Base-by-base conservation (phyloP, 37 sponge, comb jelly and placozoan genomes). In the Tethya wilhelma region DNA sequence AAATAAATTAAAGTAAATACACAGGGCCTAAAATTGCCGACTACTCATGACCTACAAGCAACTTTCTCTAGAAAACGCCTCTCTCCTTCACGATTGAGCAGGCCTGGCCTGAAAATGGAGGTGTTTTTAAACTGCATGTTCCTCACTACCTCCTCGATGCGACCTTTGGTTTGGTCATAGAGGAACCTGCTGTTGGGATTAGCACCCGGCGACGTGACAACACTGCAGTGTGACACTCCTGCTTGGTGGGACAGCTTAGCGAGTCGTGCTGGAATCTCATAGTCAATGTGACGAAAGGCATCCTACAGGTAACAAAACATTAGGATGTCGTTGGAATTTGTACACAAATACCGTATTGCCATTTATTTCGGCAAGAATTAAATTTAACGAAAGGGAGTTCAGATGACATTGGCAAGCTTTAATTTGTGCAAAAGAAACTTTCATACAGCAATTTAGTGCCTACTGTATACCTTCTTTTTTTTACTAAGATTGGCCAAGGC, bases 101-200 rank as follows among this genome's bases (percentile, higher is more conserved):
- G 8, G 1, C 92, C 92, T 39, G 92, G 89, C 59, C 85, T 58
- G 44, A 79, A 94, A n/a, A 91, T 78, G 40, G 89, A 77, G 26
- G 67, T 42, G 37, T 44, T 37, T 0, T 69, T 34, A 58, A 91
- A 94, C 34, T 68, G 34, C 38, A 88, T 29, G 11, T 49, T 73
- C 46, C 59, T 74, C 25, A 86, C 76, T 4, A 68, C 49, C 4
- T 58, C 81, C 34, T 94, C 95, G 65, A 90, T 69, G 73, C 82
- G 71, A 19, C 93, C 96, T 53, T 95, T 95, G 4, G 90, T 86
- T 34, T 55, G 68, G 44, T 79, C 0, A 53, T 95, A 95, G 30
- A 91, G 86, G 25, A 91, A 85, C 87, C 77, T 79, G 69, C 93
- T 92, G 62, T 85, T 91, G 29, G 83, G 81, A 41, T 88, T 83